Base-by-base conservation (phyloP, 2,113 vertebrate genomes). In the Delphinus delphis region DNA sequence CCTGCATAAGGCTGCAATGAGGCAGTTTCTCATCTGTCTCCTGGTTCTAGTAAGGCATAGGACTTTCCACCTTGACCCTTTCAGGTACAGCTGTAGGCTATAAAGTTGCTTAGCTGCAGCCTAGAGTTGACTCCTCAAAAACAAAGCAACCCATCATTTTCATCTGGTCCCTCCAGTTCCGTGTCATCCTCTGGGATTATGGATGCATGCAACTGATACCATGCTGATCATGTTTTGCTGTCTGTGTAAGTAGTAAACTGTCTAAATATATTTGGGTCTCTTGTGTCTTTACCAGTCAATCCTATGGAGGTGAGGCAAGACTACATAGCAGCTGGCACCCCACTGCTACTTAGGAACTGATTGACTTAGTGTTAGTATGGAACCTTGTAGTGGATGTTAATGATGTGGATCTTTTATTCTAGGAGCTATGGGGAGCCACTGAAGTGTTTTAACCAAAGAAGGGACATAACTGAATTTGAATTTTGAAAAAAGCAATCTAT, bases 161-260 rank as follows among this genome's bases (percentile, higher is more conserved):
- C 13, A 88, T 58, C 53, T 90, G 85, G 28, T 12, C 28, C 28
- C 50, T 93, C 31, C 26, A 47, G 38, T 83, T 67, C 85, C 92
- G 38, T 53, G 88, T 38, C 25, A 90, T 33, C 20, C 50, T 86
- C 11, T 62, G 33, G 33, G 38, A 74, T 53, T 47, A 81, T 25
- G 50, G 21, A 90, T 76, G 17, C 10, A 74, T 67, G 33, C 62
- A 94, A 41, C 44, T 85, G n/a, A 76, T 53, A 79, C 38, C 60
- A 96, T 33, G 25, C 44, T 88, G 81, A 88, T 67, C 38, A 73
- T 83, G 68, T 73, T 96, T 83, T 90, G 38, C 23, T 77, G 53
- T 53, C 13, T 93, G 60, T 65, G 10, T 63, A 96, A 95, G 41
- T 60, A 87, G 87, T 67, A 95, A 84, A 80, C 77, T 93, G 10